Percentiles rank a stretch among this genome's conserved stretches.
Evolutionary conservation across 2,113 vertebrate genomes (phyloP).

Genomic region (mouse (Mus musculus)): GRCm39 chr16:39747501-39748000

Average conservation of each 20-base stretch:
- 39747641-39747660: background rate
- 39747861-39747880: background rate
- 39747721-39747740: background rate
- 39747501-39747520: background rate
- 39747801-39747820: background rate
- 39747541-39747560: background rate
- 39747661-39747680: background rate
- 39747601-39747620: background rate
- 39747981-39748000: background rate
- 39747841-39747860: background rate
- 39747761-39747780: background rate
- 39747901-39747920: background rate
- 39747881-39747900: background rate
- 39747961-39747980: background rate
- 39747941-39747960: background rate
- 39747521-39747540: background rate
- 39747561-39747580: background rate
- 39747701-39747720: background rate
- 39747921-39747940: background rate
- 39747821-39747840: background rate
- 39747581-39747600: background rate
- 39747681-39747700: background rate
- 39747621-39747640: background rate
- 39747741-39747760: background rate
- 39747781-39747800: background rate